Evolutionary conservation across 2,888 invertebrate species (phyloP), one percentile per base, ranked within the genome.

Genomic region (Oxyteleia sp.): DNA sequence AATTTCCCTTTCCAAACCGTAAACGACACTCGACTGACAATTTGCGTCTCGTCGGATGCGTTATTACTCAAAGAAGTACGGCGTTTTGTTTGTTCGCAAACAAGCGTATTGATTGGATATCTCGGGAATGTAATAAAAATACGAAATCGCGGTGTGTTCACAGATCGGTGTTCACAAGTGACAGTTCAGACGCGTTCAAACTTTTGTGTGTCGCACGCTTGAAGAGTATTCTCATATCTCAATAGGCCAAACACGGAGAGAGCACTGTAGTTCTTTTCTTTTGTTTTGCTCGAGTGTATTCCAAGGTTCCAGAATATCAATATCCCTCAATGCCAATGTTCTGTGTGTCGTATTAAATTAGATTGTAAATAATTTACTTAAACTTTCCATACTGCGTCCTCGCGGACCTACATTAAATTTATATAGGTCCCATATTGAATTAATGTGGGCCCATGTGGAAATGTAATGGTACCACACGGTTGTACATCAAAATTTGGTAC

Each of bases 171-270:
- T 45, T 53, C 51, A 41, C 20, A 23, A 68, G n/a, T n/a, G n/a
- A n/a, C n/a, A n/a, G n/a, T n/a, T n/a, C n/a, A n/a, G n/a, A 4
- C 38, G 32, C 49, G 49, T 20, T 68, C 43, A 63, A 55, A 61
- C 47, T 71, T 75, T 61, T 74, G 82, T 85, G 81, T 87, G 86
- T 86, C 84, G 66, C 84, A 74, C 59, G 86, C 85, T 79, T 32
- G 32, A 59, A 75, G 38, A 71, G 59, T 74, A 51, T 74, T 75
- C 32, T 76, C 47, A 76, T 87, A 38, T 69, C 82, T 82, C 57
- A 49, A 84, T 89, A 89, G 89, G 89, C 89, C 89, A 89, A 88
- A 89, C 82, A 85, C 74, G 85, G 86, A 64, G 66, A 86, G 85
- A 85, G 78, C 72, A 72, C 61, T 49, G 53, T 64, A 72, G 45